phyloP scores from a whole-genome alignment of 2,113 vertebrate species.

The Neofelis nebulosa region DNA sequence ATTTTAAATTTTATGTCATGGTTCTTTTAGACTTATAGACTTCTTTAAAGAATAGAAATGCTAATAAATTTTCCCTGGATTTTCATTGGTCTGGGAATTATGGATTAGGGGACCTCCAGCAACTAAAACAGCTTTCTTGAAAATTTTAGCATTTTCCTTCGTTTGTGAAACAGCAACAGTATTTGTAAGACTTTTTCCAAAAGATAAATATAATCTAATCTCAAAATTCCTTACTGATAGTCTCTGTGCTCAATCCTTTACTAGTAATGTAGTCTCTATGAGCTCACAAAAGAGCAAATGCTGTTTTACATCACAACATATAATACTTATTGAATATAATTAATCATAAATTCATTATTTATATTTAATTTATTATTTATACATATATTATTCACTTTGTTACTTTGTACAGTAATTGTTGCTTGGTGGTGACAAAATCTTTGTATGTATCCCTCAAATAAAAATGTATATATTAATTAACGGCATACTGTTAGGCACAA shows the following conservation, averaged over 20 bases:
- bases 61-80: background rate
- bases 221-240: background rate
- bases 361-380: background rate
- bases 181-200: background rate
- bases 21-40: background rate
- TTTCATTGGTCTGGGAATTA: background rate
- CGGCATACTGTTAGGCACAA: background rate
- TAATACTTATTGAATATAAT: background rate
- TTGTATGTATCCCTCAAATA: background rate
- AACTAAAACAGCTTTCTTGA: background rate
- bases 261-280: background rate
- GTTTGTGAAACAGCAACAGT: background rate
- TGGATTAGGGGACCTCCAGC: background rate
- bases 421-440: background rate
- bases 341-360: background rate
- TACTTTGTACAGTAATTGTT: background rate
- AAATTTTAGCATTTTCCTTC: background rate
- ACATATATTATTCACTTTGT: background rate
- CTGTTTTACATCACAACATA: background rate
- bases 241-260: background rate
- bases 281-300: background rate
- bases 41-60: background rate
- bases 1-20: background rate
- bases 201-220: background rate
- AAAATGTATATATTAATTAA: background rate